phyloP scores from a whole-genome alignment of 2,888 invertebrate species.

The Cryptocephalus primarius region DNA sequence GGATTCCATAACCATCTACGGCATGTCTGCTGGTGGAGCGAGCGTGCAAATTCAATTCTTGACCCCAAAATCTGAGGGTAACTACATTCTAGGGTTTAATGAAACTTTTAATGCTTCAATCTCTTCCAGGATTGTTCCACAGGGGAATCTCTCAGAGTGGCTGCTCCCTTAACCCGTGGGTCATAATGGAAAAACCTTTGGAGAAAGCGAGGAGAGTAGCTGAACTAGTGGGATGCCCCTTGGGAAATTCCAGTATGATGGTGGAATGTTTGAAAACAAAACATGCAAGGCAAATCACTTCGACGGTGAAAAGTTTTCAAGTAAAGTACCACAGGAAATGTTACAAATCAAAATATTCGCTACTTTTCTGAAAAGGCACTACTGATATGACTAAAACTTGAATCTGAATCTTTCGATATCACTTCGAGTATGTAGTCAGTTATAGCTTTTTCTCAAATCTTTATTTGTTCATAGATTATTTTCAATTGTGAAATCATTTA shows the following conservation, averaged over 20 bases:
- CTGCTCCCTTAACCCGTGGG: constrained; percentile 48
- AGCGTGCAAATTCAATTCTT: constrained; percentile 64
- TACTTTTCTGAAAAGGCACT: too few relatives aligned
- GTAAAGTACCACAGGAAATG: neutral
- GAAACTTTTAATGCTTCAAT: neutral
- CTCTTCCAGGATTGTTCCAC: constrained; percentile 43
- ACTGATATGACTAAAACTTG: too few relatives aligned
- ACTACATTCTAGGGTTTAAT: constrained; percentile 7
- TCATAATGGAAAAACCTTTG: constrained; percentile 44
- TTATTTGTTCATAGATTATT: too few relatives aligned
- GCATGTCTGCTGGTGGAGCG: constrained; percentile 64
- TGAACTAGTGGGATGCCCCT: constrained; percentile 51
- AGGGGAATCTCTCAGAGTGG: constrained; percentile 63
- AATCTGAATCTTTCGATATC: too few relatives aligned
- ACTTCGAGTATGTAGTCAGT: neutral
- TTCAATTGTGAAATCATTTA: too few relatives aligned
- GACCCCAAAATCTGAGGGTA: constrained; percentile 50
- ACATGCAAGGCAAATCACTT: constrained; percentile 36
- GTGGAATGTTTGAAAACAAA: constrained; percentile 50
- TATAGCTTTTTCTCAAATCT: too few relatives aligned
- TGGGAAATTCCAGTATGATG: constrained; percentile 37
- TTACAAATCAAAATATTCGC: too few relatives aligned
- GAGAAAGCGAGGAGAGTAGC: constrained; percentile 53
- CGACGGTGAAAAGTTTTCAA: constrained; percentile 42
- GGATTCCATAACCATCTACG: constrained; percentile 53